phyloP scores from a whole-genome alignment of 1,140 invertebrate genomes.

The Drosophila pectinifera region DNA sequence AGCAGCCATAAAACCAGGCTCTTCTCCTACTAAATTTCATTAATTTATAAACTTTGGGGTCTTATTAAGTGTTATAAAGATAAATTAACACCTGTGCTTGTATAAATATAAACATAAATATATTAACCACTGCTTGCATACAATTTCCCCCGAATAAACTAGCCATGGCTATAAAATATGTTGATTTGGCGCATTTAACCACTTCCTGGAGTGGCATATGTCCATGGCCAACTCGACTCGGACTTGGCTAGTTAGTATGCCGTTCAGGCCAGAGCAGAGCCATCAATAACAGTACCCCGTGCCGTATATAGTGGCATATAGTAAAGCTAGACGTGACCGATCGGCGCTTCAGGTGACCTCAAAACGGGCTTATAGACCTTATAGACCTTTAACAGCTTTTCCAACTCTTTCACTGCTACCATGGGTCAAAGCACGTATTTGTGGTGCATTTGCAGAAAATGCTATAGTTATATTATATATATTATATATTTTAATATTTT shows the following conservation, averaged over 20 bases:
- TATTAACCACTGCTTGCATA: neutral
- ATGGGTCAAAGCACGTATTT: too few relatives aligned
- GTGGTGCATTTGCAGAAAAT: too few relatives aligned
- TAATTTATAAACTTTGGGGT: neutral
- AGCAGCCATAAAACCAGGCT: too few relatives aligned
- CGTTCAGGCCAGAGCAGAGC: conserved; percentile 3
- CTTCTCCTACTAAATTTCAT: too few relatives aligned
- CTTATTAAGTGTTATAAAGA: too few relatives aligned
- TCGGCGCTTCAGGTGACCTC: neutral
- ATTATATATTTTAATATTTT: too few relatives aligned
- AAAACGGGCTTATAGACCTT: neutral
- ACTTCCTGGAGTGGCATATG: conserved; percentile 27
- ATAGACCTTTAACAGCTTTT: too few relatives aligned
- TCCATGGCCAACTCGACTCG: conserved; percentile 4
- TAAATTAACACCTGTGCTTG: too few relatives aligned
- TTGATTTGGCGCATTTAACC: neutral
- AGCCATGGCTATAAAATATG: conserved; percentile 4
- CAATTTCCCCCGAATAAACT: conserved; percentile 1
- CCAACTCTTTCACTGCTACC: too few relatives aligned
- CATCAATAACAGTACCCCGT: neutral
- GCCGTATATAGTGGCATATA: neutral
- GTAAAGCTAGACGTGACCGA: conserved; percentile 3
- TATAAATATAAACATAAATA: too few relatives aligned
- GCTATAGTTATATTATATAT: too few relatives aligned
- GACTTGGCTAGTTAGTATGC: conserved; percentile 49